A percentile compares a stretch with the other conserved stretches of the same genome.
These are phyloP conservation scores for Xestia ashworthii DNA, from an alignment of 2,888 invertebrate species.

Conservation along the genomic window DNA sequence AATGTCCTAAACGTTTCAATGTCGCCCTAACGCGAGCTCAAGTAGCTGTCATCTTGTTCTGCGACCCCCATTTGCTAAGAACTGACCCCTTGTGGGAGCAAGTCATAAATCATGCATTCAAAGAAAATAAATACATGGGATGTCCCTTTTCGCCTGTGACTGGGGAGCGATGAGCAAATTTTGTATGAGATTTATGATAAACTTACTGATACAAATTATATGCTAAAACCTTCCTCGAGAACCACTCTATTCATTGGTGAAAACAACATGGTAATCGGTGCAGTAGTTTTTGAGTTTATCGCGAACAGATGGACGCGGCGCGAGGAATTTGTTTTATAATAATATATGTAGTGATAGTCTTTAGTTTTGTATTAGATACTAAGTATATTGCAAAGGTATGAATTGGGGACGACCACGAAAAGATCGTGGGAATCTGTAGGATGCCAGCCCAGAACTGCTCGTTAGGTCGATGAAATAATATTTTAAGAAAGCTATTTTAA, in stretches of 20 bases:
- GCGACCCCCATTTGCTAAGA: slow-evolving; percentile 94
- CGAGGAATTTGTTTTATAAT: no score
- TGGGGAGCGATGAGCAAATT: slow-evolving; percentile 32
- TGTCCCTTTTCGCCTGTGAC: slow-evolving; percentile 90
- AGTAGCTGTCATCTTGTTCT: slow-evolving; percentile 94
- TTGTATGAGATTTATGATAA: slow-evolving; percentile 4
- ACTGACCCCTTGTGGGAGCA: slow-evolving; percentile 93
- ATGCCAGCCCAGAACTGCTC: no score
- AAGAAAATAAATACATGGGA: slow-evolving; percentile 92
- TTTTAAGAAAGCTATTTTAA: neutral
- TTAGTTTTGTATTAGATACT: neutral
- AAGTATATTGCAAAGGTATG: neutral
- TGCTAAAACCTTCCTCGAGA: no score
- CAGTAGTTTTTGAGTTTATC: no score
- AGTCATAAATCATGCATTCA: slow-evolving; percentile 91
- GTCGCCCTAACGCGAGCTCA: slow-evolving; percentile 97
- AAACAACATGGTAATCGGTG: no score
- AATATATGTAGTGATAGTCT: no score
- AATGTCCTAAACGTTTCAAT: slow-evolving; percentile 94
- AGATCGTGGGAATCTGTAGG: neutral
- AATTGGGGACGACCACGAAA: neutral
- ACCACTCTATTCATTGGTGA: no score
- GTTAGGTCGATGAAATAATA: neutral
- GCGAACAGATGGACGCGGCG: no score
- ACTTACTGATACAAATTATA: no score